These are phyloP conservation scores for Orthosia gothica DNA, from an alignment of 2,888 invertebrate genomes.

Conservation along the genomic window DNA sequence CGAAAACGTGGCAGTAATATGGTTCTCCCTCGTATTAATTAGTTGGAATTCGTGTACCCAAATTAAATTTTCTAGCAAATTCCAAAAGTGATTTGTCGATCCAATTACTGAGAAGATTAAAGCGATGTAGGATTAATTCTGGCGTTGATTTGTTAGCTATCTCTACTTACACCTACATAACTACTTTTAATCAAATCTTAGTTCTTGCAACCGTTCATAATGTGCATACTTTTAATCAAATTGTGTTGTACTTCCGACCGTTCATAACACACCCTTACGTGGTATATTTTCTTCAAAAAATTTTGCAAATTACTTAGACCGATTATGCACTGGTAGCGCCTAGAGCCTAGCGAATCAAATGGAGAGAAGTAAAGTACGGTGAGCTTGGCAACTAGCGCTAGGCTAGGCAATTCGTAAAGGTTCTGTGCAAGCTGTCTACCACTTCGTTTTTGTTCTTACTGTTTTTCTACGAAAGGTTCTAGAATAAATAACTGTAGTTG, in stretches of 20 bases:
- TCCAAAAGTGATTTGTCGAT: conserved; percentile 52
- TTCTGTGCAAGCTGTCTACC: too few species aligned
- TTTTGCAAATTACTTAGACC: too few species aligned
- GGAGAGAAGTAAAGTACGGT: too few species aligned
- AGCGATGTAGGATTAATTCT: conserved; percentile 16
- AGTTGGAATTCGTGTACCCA: conserved; percentile 35
- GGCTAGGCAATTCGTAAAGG: too few species aligned
- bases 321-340: too few species aligned
- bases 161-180: neutral
- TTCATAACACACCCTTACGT: too few species aligned
- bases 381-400: too few species aligned
- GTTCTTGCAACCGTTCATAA: neutral
- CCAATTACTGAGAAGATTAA: conserved; percentile 48
- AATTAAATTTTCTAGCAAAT: conserved; percentile 57
- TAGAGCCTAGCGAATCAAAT: too few species aligned
- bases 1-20: conserved; percentile 43
- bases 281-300: too few species aligned
- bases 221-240: neutral
- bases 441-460: neutral
- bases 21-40: conserved; percentile 43
- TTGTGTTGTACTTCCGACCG: too few species aligned
- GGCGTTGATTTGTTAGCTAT: neutral
- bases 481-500: neutral
- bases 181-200: neutral
- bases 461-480: neutral